Base-by-base conservation (phyloP, 2,888 invertebrate species). In the Macrostomum cliftonense region DNA sequence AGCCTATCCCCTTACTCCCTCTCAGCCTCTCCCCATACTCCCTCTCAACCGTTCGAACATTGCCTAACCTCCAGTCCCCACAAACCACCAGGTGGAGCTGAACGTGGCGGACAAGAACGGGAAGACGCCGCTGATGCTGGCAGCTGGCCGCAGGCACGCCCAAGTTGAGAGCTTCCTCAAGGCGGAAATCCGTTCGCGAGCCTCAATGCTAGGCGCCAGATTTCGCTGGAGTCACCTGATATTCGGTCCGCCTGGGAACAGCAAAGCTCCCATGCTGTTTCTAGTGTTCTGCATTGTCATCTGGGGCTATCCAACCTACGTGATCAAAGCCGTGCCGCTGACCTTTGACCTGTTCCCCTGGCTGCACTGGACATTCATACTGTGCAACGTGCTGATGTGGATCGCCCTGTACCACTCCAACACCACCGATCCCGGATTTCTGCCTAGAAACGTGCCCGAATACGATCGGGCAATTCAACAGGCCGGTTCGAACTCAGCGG, bases 291-390 rank as follows among this genome's bases (percentile, higher is more conserved):
- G 84, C 1, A 82, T 87, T 12, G 71, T 87, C 5, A 71, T 85
- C 20, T 88, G 87, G 87, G 87, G 83, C 11, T 88, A 88, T 68
- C 88, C 88, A 0, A 85, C 88, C 83, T 89, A 88, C 63, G 75
- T 87, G 60, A 78, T 87, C 53, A 77, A 82, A 72, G 82, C 81
- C 19, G 16, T 40, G 16, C 40, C 40, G 19, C 16, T 49, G 2
- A 49, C 49, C n/a, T 49, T 37, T 45, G 4, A n/a, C 16, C 37
- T 17, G 19, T 45, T 21, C 28, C 37, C 84, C 1, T 79, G 82
- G 1, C 83, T 83, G 1, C 87, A 88, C 67, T 83, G 87, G 61
- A 80, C 83, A 62, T 89, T 88, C 67, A 79, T 88, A 54, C 82
- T 84, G 62, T 82, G 84, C 81, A 88, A 88, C 68, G 75, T 79